These are phyloP conservation scores for Trematocara variabile DNA, from an alignment of 2,113 vertebrate genomes.

Conservation along the genomic window DNA sequence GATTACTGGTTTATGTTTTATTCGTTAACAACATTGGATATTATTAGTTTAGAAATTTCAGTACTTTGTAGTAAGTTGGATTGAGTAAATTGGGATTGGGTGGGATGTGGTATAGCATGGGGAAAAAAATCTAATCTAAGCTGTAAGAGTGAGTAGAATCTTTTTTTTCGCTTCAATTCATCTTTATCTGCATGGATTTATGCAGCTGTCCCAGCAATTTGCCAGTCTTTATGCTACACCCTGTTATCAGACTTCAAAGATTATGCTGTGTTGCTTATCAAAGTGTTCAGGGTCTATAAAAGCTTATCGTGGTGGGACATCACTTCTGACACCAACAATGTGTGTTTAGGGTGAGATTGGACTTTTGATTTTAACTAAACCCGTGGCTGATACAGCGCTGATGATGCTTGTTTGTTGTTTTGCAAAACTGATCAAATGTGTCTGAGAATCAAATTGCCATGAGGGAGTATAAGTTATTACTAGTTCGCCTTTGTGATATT, in stretches of 20 bases:
- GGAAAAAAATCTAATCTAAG: neutral
- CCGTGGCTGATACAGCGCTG: neutral
- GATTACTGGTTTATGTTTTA: neutral
- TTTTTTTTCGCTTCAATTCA: neutral
- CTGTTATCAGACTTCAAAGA: slow-evolving; percentile 16
- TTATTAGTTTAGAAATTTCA: neutral
- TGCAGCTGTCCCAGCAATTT: neutral
- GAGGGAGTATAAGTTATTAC: neutral
- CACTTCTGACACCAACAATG: neutral
- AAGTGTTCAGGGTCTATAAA: slow-evolving; percentile 15
- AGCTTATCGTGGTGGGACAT: slow-evolving; percentile 15
- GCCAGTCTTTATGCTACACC: neutral
- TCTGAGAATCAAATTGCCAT: slow-evolving; percentile 14
- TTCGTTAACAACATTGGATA: accelerated
- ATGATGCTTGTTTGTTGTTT: slow-evolving; percentile 41
- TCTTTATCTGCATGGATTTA: slow-evolving; percentile 7
- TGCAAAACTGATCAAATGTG: slow-evolving; percentile 9
- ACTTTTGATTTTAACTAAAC: slow-evolving; percentile 34
- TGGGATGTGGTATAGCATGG: neutral
- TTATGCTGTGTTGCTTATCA: slow-evolving; percentile 4
- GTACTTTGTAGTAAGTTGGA: neutral
- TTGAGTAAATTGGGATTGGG: neutral
- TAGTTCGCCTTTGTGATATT: neutral
- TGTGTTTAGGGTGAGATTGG: slow-evolving; percentile 8
- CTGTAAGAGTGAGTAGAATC: neutral